Evolutionary conservation across 1,140 invertebrate species (phyloP), one percentile per base, ranked within the genome.

Genomic region (Rhagoletis zephyria): DNA sequence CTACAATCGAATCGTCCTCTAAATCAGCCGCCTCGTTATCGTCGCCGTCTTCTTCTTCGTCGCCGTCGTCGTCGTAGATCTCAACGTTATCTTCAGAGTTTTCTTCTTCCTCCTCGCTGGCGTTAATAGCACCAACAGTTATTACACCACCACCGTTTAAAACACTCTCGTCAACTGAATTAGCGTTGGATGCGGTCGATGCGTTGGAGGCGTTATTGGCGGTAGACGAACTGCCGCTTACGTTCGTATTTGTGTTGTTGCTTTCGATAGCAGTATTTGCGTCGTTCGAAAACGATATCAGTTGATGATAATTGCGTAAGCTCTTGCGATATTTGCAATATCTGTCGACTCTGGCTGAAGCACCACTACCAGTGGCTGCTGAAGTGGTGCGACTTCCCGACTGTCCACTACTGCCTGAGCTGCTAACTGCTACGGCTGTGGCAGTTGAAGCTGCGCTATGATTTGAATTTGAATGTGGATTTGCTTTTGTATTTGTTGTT

Each of bases 1-100:
- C 90, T 67, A 90, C 89, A 59, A 89, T 90, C 19, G 88, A 88
- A 59, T 91, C 90, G 51, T 89, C 90, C 77, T 89, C 89, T 14
- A 88, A 89, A 64, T 90, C 90, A 64, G 45, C 90, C 48, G 91
- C 91, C 40, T 90, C 90, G 89, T 92, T 90, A 45, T 86, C 87
- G 30, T 87, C 85, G 12, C 59, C 87, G 6, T 45, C 90, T 74
- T 89, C 90, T 61, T 91, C 85, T 45, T 74, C 87, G 6, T 45
- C 90, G 74, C 89, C 90, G 64, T 91, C 91, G 59, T 90, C 90
- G 74, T 90, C 89, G 45, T 89, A 89, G 12, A 88, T 88, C 42
- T 91, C 90, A 42, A 88, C 89, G 77, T 88, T 89, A 12, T 89
- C 90, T 67, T 81, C 74, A 30, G 48, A 81, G 16, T 81, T 51